Evolutionary conservation across 2,113 vertebrate genomes (phyloP), one percentile per base, ranked within the genome.

Genomic region (Neotoma lepida): DNA sequence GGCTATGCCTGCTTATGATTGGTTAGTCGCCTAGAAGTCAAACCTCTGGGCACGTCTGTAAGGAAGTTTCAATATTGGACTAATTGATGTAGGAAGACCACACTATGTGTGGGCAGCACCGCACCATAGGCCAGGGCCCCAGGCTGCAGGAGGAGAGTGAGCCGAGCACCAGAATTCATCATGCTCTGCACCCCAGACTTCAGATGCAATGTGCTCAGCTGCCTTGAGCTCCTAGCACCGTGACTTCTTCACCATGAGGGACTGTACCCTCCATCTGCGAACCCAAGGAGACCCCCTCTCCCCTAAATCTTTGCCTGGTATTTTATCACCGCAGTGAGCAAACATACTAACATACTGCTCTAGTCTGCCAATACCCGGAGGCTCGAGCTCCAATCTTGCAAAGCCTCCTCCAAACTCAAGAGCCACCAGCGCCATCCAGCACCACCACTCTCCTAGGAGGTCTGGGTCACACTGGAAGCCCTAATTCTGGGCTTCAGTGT

Each of bases 281-380:
- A 28, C 4, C 28, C 26, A 33, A 20, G 22, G 58, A 46, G 63
- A 33, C 15, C 58, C 18, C 41, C 41, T 46, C 10, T 0, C 28
- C 17, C 18, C 35, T 35, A 66, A 35, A 46, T 46, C 46, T 46
- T 44, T 64, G 58, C 22, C 1, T 1, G 26, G 28, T 46, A 46
- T 46, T 64, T 64, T 64, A 33, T 44, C 28, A 35, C 28, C 61
- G 28, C 61, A 22, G 24, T 3, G 28, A 85, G 41, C 39, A 46
- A 85, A 46, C 39, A 44, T 1, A 26, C 51, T 20, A 64, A 18
- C 15, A 35, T 20, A 51, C 44, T 22, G 24, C 39, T 35, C n/a
- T 77, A 39, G 46, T 51, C 15, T 20, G 30, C 54, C 0, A 4
- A 8, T 58, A n/a, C 6, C 28, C 14, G 0, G 24, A 49, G 28